Conservation (phyloP, 2,113 vertebrate species). For the Nibea albiflora region DNA sequence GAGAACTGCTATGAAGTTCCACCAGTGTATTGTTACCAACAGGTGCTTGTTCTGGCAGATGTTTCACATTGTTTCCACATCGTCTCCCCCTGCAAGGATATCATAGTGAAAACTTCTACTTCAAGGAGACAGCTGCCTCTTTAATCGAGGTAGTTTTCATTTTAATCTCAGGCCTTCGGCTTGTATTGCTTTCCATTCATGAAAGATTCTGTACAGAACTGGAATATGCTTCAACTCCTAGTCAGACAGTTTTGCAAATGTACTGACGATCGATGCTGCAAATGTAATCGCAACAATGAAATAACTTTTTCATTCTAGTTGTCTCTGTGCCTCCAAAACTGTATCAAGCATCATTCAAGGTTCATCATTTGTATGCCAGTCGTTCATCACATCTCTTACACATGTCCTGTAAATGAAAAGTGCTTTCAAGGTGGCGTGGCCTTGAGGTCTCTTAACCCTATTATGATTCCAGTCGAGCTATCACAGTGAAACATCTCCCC, state of each 20-base stretch:
- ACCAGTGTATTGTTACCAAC: constrained; percentile 65
- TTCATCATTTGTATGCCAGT: constrained; percentile 31
- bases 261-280: background rate
- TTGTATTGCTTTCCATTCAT: background rate
- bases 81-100: background rate
- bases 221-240: background rate
- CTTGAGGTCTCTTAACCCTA: constrained; percentile 7
- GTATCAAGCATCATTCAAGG: constrained; percentile 13
- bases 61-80: constrained; percentile 43
- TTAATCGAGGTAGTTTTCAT: background rate
- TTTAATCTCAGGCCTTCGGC: background rate
- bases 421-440: constrained; percentile 49
- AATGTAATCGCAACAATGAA: background rate
- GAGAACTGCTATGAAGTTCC: constrained; percentile 8
- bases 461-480: constrained; percentile 34
- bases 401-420: constrained; percentile 47
- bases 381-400: constrained; percentile 15
- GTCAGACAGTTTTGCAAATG: background rate
- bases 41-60: constrained; percentile 58
- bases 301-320: background rate
- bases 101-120: background rate
- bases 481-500: background rate
- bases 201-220: background rate
- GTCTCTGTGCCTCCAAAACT: background rate
- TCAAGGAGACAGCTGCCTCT: constrained; percentile 4